These are phyloP conservation scores for Eurytoma californica DNA, from an alignment of 2,888 invertebrate genomes.

Conservation along the genomic window DNA sequence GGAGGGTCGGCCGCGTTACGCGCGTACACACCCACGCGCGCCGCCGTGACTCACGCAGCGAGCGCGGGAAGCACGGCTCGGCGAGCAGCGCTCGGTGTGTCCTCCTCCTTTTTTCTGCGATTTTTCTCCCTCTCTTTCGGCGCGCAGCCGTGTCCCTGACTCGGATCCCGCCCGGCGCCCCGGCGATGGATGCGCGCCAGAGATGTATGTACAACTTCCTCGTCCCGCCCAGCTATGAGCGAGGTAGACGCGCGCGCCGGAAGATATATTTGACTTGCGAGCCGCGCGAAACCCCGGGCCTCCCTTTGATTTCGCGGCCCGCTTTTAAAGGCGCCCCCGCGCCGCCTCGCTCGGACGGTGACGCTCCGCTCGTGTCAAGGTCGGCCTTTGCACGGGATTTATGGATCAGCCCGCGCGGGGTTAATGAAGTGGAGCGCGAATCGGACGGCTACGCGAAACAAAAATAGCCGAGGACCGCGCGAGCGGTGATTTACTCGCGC, in stretches of 20 bases:
- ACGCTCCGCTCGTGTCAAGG: too few species aligned
- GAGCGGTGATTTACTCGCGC: too few species aligned
- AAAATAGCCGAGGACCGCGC: too few species aligned
- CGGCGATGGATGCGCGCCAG: slow-evolving; percentile 49
- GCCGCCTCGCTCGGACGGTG: too few species aligned
- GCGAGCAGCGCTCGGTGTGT: slow-evolving; percentile 6
- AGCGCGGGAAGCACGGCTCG: slow-evolving; percentile 50
- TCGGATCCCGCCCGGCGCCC: slow-evolving; percentile 16
- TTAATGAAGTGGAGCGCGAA: too few species aligned
- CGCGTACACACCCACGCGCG: too few species aligned
- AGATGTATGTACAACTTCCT: slow-evolving; percentile 47
- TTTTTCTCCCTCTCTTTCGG: slow-evolving; percentile 28
- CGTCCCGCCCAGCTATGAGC: background rate
- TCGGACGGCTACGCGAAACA: too few species aligned
- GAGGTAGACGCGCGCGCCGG: background rate
- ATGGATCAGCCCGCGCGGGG: too few species aligned
- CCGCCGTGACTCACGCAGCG: background rate
- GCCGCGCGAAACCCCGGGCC: background rate
- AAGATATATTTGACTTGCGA: background rate
- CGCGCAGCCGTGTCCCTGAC: slow-evolving; percentile 27
- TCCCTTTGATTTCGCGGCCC: too few species aligned
- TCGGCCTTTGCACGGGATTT: too few species aligned
- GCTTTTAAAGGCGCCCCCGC: too few species aligned
- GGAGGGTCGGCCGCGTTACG: slow-evolving; percentile 8
- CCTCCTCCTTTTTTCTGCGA: slow-evolving; percentile 8